These are phyloP conservation scores for Drosophila virilis DNA, from an alignment of 1,140 invertebrate genomes.

Conservation along the genomic window DNA sequence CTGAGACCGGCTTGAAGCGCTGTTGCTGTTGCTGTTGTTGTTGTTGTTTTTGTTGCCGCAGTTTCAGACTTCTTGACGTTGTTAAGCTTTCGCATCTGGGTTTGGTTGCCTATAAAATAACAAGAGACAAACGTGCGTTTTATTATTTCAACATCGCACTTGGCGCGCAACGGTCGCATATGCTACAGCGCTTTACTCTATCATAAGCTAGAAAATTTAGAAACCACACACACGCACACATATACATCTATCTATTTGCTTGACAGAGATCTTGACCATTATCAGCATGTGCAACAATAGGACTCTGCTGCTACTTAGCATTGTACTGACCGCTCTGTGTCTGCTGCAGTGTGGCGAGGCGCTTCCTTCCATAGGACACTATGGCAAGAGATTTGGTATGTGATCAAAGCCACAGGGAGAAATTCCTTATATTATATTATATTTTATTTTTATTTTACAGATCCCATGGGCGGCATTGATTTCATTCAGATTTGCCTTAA, in stretches of 20 bases:
- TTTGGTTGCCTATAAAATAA: conserved; percentile 75
- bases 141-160: conserved; percentile 73
- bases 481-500: conserved; percentile 88
- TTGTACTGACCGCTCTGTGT: conserved; percentile 50
- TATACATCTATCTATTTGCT: conserved; percentile 4
- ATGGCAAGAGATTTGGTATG: conserved; percentile 77
- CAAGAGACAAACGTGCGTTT: conserved; percentile 72
- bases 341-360: conserved; percentile 52
- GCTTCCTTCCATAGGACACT: conserved; percentile 71
- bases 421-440: too few relatives aligned
- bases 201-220: not conserved
- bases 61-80: conserved; percentile 63
- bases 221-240: conserved; percentile 12
- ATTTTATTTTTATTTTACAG: conserved; percentile 24
- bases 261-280: conserved; percentile 7
- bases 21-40: conserved; percentile 43
- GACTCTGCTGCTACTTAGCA: conserved; percentile 43
- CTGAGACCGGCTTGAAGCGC: conserved; percentile 65
- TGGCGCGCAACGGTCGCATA: conserved; percentile 59
- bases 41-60: conserved; percentile 30
- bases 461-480: conserved; percentile 79
- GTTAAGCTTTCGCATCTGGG: conserved; percentile 68
- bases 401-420: not conserved
- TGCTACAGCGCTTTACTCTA: not conserved
- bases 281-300: conserved; percentile 60